Evolutionary conservation across 2,797 vertebrate genomes (phyloP).

Genomic region (Malacoraja senta): DNA sequence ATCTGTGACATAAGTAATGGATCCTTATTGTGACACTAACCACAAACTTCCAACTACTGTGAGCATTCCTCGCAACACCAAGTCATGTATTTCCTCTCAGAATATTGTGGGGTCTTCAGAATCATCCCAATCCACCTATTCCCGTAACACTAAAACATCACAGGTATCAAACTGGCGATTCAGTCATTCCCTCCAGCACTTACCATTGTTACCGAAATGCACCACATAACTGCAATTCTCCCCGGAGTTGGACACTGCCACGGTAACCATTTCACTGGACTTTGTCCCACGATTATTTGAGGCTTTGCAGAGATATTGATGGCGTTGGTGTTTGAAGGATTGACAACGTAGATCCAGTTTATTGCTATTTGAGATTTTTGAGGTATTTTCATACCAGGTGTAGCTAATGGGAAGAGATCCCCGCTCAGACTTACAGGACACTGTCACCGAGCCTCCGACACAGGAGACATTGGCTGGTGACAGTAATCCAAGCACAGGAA

Average conservation of each 20-base stretch:
- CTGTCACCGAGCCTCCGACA: background rate
- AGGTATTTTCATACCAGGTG: background rate
- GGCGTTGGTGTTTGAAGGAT: background rate
- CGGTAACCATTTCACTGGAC: background rate
- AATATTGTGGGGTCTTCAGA: too few relatives aligned
- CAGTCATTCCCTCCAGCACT: background rate
- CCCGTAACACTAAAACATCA: too few relatives aligned
- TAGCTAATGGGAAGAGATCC: background rate
- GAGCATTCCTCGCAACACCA: too few relatives aligned
- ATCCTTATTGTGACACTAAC: too few relatives aligned
- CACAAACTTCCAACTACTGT: too few relatives aligned
- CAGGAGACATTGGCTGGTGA: background rate
- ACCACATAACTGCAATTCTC: background rate
- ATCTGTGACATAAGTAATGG: too few relatives aligned
- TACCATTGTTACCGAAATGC: background rate
- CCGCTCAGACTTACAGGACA: constrained; percentile 11
- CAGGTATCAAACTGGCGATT: too few relatives aligned
- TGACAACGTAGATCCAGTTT: background rate
- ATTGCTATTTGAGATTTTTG: background rate
- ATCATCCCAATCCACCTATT: too few relatives aligned
- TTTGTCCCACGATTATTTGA: background rate
- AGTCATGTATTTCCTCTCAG: too few relatives aligned
- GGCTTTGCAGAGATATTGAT: constrained; percentile 3
- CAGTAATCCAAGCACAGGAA: background rate
- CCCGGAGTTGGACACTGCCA: background rate